These are phyloP conservation scores for Callithrix jacchus DNA, from an alignment of 2,113 vertebrate species.

Conservation along the genomic window DNA sequence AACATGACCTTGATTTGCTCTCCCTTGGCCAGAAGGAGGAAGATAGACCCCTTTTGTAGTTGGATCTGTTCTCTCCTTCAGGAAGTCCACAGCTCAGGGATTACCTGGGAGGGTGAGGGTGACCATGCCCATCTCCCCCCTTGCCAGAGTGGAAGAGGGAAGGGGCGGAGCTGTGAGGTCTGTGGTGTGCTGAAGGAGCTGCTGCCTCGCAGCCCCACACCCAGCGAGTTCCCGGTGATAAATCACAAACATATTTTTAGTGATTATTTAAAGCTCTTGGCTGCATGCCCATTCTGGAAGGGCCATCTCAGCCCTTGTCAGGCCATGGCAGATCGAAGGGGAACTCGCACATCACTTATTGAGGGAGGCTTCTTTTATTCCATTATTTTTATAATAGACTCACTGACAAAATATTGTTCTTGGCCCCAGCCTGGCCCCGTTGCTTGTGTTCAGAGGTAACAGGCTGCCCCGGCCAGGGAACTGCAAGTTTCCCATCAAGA, in stretches of 20 bases:
- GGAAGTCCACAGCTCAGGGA: neutral
- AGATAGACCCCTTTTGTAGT: neutral
- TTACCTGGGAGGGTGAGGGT: neutral
- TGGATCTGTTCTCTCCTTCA: neutral
- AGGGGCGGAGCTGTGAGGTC: neutral
- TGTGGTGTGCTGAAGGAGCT: neutral
- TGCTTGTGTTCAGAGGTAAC: slow-evolving; percentile 50
- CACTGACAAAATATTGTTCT: slow-evolving; percentile 86
- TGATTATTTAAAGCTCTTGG: slow-evolving; percentile 85
- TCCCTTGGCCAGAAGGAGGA: neutral
- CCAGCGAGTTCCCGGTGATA: slow-evolving; percentile 5
- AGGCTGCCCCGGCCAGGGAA: neutral
- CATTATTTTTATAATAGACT: slow-evolving; percentile 87
- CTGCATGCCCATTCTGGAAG: slow-evolving; percentile 60
- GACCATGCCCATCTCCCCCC: neutral
- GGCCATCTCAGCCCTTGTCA: slow-evolving; percentile 80
- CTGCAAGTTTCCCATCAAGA: neutral
- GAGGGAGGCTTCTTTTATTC: slow-evolving; percentile 82
- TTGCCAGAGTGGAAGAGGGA: neutral
- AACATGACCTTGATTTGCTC: neutral
- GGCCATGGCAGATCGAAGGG: slow-evolving; percentile 76
- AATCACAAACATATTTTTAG: slow-evolving; percentile 72
- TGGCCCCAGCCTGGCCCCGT: slow-evolving; percentile 74
- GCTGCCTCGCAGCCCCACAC: neutral
- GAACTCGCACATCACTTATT: slow-evolving; percentile 81